Evolutionary conservation across 2,113 vertebrate genomes (phyloP), one percentile per base, ranked within the genome.

Genomic region (Enhydra lutris): DNA sequence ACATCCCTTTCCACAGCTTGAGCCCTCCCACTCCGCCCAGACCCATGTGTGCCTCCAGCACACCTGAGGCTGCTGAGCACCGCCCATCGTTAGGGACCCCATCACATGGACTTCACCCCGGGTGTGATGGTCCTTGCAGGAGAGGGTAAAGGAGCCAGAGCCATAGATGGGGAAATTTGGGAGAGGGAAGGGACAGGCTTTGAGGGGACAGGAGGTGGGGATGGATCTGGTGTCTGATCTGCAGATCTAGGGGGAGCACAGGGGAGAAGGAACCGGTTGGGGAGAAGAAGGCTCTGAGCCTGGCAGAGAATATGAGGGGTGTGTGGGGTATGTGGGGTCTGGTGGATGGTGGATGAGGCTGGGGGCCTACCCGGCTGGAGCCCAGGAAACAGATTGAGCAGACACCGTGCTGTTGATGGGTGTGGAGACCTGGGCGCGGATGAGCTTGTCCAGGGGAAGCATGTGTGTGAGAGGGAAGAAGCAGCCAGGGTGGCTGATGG

Each of bases 101-200:
- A 99, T 98, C 99, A 99, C 98, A 98, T 99, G 97, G 47, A 59
- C 39, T 99, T 99, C 97, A 99, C 99, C 86, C 99, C 98, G 0
- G 99, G 99, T 91, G 99, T 99, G 7, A 81, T 29, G 4, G 89
- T 90, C 97, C 99, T 98, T 3, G 98, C 97, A 29, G 95, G 90
- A 4, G 99, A 99, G 81, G 99, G 99, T 86, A 99, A 99, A 97
- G 97, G 98, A 91, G 65, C 65, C 29, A 17, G n/a, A 67, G 0
- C 31, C 7, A 1, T 3, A 3, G 39, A 50, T 34, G 31, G 45
- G 81, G n/a, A 23, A 63, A 13, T 23, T 65, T 1, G 0, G 34
- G 85, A 65, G 61, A 65, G 6, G 11, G 29, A 4, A 71, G 42
- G 12, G 59, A 24, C 1, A 7, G 15, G n/a, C 10, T 20, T 65